A percentile compares a stretch with the other conserved stretches of the same genome.
These are phyloP conservation scores for Laupala kohalensis DNA, from an alignment of 1,140 invertebrate species.

Conservation along the genomic window DNA sequence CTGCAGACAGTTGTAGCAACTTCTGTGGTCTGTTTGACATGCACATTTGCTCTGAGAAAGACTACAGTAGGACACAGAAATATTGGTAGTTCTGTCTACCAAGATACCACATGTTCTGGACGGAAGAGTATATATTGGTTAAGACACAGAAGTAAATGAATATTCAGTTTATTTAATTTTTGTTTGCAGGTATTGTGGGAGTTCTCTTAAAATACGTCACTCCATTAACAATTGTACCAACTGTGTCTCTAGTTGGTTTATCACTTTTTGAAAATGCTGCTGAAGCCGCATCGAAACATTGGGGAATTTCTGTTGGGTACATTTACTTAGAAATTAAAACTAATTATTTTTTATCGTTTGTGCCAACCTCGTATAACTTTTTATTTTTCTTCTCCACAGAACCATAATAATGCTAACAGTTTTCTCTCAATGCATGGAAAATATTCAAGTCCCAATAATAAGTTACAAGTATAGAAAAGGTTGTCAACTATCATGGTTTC, in stretches of 20 bases:
- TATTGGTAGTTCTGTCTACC: too few species aligned
- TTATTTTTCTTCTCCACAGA: constrained; percentile 31
- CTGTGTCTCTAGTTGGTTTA: constrained; percentile 63
- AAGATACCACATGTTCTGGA: too few species aligned
- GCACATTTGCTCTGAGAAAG: too few species aligned
- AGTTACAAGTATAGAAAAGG: constrained; percentile 45
- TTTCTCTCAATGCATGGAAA: constrained; percentile 66
- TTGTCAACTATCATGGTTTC: constrained; percentile 45
- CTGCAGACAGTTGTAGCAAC: too few species aligned
- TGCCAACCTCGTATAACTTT: neutral
- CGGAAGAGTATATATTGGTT: too few species aligned
- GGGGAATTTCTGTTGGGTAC: constrained; percentile 66
- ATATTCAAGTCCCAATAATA: constrained; percentile 50
- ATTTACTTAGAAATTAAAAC: constrained; percentile 16
- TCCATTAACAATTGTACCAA: constrained; percentile 67
- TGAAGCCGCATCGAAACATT: constrained; percentile 58
- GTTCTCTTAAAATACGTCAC: constrained; percentile 58
- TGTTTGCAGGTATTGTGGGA: constrained; percentile 48
- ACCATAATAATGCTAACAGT: constrained; percentile 66
- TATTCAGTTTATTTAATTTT: too few species aligned
- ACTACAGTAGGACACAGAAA: too few species aligned
- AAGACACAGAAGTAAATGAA: too few species aligned
- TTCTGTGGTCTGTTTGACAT: too few species aligned
- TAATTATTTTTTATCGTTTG: neutral
- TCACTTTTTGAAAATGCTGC: constrained; percentile 67